Base-by-base conservation (phyloP, 2,797 vertebrate genomes). In the Meriones psammophilus region DNA sequence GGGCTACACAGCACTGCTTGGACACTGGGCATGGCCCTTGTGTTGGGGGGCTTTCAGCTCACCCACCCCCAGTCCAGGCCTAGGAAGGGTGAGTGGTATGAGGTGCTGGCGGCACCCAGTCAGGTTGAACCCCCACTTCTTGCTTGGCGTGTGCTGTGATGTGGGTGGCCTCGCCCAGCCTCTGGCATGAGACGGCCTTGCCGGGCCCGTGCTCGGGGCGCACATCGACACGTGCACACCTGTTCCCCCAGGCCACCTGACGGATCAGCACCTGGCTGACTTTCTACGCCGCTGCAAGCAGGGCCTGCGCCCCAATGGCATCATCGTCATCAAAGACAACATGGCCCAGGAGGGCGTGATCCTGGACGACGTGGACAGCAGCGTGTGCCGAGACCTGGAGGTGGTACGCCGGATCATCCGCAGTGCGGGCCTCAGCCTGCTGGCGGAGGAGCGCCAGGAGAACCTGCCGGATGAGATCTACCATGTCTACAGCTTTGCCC, bases 391-490 rank as follows among this genome's bases (percentile, higher is more conserved):
- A 0, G 99, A 99, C 97, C 98, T 99, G 56, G 96, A 98, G 0
- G 98, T 99, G 30, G 98, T 99, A 3, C 98, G 94, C 5, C 94
- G 97, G 89, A 98, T 99, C 58, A 98, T 99, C 97, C 97, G 74
- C 92, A 98, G 81, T 1, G 99, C 99, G 0, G 99, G 99, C 64
- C 99, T 99, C 88, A 96, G 97, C 50, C 98, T 99, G 10, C 50
- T 99, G 95, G 98, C 98, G 0, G 98, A 99, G 94, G 99, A 99
- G 95, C 99, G 99, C 73, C 99, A 99, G 96, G 98, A 98, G 95
- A 98, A 99, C 98, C 99, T 99, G 92, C 99, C 99, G 0, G 99
- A 99, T 0, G 99, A 99, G 98, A 99, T 99, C 98, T 99, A 99
- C 98, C 99, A 99, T 0, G 99, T 99, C 50, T 99, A 99, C 97